Base-by-base conservation (phyloP, 2,797 vertebrate species). In the Oreonectes daqikongensis region DNA sequence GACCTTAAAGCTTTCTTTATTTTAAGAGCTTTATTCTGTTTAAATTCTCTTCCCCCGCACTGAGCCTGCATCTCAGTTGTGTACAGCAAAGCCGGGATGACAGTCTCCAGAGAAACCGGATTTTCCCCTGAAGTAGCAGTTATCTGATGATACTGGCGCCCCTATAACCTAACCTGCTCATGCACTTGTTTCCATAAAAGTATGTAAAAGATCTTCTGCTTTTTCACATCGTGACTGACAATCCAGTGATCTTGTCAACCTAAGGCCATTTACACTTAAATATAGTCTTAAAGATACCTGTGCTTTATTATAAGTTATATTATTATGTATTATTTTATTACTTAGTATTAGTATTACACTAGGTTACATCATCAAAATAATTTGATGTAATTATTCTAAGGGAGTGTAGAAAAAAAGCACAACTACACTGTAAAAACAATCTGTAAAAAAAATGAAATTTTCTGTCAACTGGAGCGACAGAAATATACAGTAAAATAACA, bases 161-260 rank as follows among this genome's bases (percentile, higher is more conserved):
- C 9, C 75, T 44, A 18, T 18, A 20, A 22, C 22, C 69, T 18
- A 68, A 59, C 73, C 20, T 32, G 12, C 24, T 61, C 42, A 44
- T 35, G 24, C 24, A 17, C 22, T 17, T 24, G 40, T 53, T 32
- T 14, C 11, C 50, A 75, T 2, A 6, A 50, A 35, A 12, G 26
- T 30, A 69, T 38, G 28, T 42, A 30, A 60, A 44, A 75, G 3
- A 8, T 28, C n/a, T 64, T 61, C 24, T 32, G 22, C 11, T 60
- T 48, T 40, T 3, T 22, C 20, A 5, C 8, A 5, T 2, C 22
- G 22, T 28, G 9, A 32, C 61, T 24, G 26, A 69, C 32, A 55
- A 14, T 55, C 26, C 17, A 55, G 12, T 18, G 26, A 59, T 30
- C 1, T 18, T 22, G 5, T 57, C 30, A 35, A 20, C 17, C 17